phyloP scores from a whole-genome alignment of 2,797 vertebrate species.

The Schizothorax lantsangensis region DNA sequence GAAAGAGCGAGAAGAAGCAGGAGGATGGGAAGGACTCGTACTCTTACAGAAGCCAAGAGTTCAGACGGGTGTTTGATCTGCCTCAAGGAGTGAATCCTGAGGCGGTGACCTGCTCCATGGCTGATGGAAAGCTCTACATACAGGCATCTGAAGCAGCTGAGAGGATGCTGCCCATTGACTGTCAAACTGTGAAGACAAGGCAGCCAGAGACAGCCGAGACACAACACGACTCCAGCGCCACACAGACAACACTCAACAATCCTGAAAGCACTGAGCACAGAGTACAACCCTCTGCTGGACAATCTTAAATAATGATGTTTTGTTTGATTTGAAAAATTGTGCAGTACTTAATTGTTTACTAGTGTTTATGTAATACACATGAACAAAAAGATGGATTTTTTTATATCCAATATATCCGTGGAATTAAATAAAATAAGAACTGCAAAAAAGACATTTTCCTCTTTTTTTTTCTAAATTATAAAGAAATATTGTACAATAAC shows the following conservation, averaged over 20 bases:
- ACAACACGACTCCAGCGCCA: background rate
- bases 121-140: constrained; percentile 18
- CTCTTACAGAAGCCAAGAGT: constrained; percentile 13
- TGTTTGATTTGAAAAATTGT: background rate
- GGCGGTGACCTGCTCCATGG: background rate
- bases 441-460: too few species aligned
- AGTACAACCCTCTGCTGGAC: background rate
- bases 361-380: background rate
- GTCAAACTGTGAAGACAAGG: background rate
- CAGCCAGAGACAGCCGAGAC: too few species aligned
- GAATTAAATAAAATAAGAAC: too few species aligned
- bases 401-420: too few species aligned
- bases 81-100: constrained; percentile 18
- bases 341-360: background rate
- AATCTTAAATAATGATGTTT: background rate
- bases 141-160: background rate
- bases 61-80: background rate
- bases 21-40: background rate
- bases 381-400: background rate
- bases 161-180: background rate
- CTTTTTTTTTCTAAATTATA: too few species aligned
- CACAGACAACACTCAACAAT: background rate
- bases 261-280: background rate
- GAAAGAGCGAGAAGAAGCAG: too few species aligned
- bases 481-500: too few species aligned